Evolutionary conservation across 2,797 vertebrate genomes (phyloP), one percentile per base, ranked within the genome.

Genomic region (Muraenolepis orangiensis): DNA sequence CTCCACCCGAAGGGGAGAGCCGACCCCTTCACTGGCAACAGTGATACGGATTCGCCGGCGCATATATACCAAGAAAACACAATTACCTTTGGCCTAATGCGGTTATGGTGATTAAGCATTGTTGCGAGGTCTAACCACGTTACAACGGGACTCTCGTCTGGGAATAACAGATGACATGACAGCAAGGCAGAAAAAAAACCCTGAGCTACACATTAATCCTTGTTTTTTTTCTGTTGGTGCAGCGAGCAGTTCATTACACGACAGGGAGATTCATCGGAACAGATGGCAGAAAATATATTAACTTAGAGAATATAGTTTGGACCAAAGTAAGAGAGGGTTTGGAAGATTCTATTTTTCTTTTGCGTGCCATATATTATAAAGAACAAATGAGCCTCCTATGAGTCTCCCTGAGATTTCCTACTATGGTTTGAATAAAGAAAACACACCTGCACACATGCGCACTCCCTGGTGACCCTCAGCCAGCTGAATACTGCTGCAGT

Each of bases 31-130:
- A 80, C 85, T 90, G 89, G 85, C 86, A 87, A 78, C 83, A 87
- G 82, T 36, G 77, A 88, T 91, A 90, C 85, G 90, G 90, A 90
- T 86, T 86, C 86, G 87, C 78, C 84, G 83, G 82, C 70, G 82
- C 86, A 89, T 89, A 89, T 89, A 90, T 83, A 89, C 90, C 87
- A 87, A 87, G 82, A 83, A 93, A 93, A 93, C 83, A 82, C 87
- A 90, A 92, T 94, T 94, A 94, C 85, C 89, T 89, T 86, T 88
- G 79, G 83, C 87, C 80, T 94, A 92, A 93, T 91, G 82, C 76
- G 82, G 87, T 93, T 92, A 89, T 87, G 87, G 87, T 91, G 90
- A 93, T 93, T 90, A 92, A 92, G 89, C 85, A 89, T 91, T 91
- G 89, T 92, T 88, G 86, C 88, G 87, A 87, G 87, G 88, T 90